Evolutionary conservation across 2,888 invertebrate species (phyloP), one percentile per base, ranked within the genome.

Genomic region (Cerastis rubricosa): DNA sequence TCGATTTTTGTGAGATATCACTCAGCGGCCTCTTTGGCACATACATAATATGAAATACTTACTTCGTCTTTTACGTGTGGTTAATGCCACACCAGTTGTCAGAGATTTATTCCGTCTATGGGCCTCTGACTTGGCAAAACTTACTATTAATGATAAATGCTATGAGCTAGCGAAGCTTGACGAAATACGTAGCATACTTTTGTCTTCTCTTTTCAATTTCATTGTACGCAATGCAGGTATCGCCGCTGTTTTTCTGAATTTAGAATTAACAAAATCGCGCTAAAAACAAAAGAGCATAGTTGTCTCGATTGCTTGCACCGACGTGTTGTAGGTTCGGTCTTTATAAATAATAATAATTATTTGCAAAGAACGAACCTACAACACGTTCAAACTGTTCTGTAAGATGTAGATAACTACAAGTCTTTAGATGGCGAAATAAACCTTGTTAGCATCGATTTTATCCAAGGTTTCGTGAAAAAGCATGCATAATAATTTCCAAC

Each of bases 201-300:
- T 35, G 9, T 35, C 0, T 79, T 79, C 12, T 8, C 7, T 65
- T 79, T 35, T 59, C 25, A 72, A 22, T 66, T 1, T 35, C 29
- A 22, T 12, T 71, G 14, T 57, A 35, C 45, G 80, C 73, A 73
- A 73, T 79, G 65, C 78, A 79, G 49, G 35, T 72, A 35, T 40
- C n/a, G 22, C 14, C n/a, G 6, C 40, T 63, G 54, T 12, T 57
- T 67, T 54, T 54, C 29, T 49, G 29, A 74, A 25, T 7, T 47
- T n/a, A 59, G 14, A 7, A 61, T 61, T 35, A 19, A 45, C 25
- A 45, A 57, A 64, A 74, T 80, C 17, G 0, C 49, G 6, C 14
- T 5, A 61, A 49, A 65, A 75, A 79, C 64, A 64, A 75, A 57
- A 57, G 75, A 51, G 43, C 35, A 65, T 75, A 54, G 43, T 74